Evolutionary conservation across 2,797 vertebrate genomes (phyloP).

Genomic region (Sternotherus odoratus): DNA sequence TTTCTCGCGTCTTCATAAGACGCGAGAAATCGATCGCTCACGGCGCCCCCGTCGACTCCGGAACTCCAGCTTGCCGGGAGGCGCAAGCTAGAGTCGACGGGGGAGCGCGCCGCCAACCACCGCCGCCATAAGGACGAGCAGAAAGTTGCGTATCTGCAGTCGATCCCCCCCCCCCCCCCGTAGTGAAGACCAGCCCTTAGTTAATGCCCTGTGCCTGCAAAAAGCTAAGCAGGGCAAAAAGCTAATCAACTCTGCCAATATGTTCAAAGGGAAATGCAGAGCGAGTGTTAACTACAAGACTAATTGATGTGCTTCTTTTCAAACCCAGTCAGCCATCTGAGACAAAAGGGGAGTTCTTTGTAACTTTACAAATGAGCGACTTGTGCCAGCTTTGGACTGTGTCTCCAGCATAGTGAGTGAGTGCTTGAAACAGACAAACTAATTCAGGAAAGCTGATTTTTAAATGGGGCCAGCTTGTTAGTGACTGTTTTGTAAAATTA

Average conservation of each 20-base stretch:
- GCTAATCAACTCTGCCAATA: background rate
- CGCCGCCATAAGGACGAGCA: too few species aligned
- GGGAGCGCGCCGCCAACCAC: too few species aligned
- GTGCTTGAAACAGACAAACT: background rate
- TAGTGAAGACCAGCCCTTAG: too few species aligned
- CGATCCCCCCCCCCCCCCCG: too few species aligned
- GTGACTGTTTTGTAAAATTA: background rate
- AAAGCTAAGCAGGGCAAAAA: accelerated
- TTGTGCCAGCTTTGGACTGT: accelerated
- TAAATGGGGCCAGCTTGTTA: background rate
- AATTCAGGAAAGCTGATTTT: background rate
- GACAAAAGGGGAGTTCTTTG: background rate
- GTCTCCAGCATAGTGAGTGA: accelerated
- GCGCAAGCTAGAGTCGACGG: too few species aligned
- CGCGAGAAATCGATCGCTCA: too few species aligned
- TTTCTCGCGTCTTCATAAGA: too few species aligned
- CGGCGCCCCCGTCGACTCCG: too few species aligned
- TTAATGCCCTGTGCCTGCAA: background rate
- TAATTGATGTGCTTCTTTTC: background rate
- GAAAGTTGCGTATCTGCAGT: too few species aligned
- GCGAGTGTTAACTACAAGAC: background rate
- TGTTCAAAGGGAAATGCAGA: background rate
- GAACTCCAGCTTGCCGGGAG: too few species aligned
- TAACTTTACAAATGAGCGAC: background rate
- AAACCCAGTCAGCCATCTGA: background rate